These are phyloP conservation scores for Sphaeramia orbicularis DNA, from an alignment of 2,797 vertebrate genomes.

Conservation along the genomic window DNA sequence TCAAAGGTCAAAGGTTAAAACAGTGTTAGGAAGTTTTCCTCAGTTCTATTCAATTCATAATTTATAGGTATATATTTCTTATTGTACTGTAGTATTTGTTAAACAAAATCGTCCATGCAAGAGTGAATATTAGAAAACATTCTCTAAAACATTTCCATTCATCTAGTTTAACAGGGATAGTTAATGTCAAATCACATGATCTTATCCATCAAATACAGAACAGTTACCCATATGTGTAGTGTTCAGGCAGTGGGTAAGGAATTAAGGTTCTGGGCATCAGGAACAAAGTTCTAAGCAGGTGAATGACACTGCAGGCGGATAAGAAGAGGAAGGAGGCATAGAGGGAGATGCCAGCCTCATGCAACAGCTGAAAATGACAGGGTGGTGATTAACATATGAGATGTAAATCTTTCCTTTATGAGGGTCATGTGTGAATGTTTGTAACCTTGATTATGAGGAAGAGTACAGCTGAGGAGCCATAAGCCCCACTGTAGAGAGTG, in stretches of 20 bases:
- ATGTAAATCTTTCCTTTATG: neutral
- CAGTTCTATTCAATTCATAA: no score
- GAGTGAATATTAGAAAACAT: no score
- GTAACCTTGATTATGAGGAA: conserved; percentile 93
- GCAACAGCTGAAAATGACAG: conserved; percentile 83
- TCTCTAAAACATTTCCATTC: no score
- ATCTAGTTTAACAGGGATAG: no score
- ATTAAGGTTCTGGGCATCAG: conserved; percentile 88
- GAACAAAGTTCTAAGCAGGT: conserved; percentile 89
- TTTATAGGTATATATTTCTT: no score
- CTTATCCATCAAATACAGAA: no score
- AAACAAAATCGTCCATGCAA: no score
- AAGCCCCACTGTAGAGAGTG: conserved; percentile 94
- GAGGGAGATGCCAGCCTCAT: conserved; percentile 84
- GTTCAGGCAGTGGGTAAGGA: conserved; percentile 88
- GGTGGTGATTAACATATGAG: neutral
- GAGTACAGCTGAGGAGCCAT: conserved; percentile 92
- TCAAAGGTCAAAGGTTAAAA: conserved; percentile 39
- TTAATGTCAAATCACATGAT: no score
- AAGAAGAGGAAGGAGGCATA: conserved; percentile 88
- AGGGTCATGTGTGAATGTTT: neutral
- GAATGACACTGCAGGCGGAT: conserved; percentile 85
- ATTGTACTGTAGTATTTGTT: no score
- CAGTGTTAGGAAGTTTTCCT: no score
- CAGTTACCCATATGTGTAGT: conserved; percentile 93